Percentiles rank a stretch among this genome's conserved stretches.
Conservation (phyloP, 2,797 vertebrate genomes). For the Dermochelys coriacea region DNA sequence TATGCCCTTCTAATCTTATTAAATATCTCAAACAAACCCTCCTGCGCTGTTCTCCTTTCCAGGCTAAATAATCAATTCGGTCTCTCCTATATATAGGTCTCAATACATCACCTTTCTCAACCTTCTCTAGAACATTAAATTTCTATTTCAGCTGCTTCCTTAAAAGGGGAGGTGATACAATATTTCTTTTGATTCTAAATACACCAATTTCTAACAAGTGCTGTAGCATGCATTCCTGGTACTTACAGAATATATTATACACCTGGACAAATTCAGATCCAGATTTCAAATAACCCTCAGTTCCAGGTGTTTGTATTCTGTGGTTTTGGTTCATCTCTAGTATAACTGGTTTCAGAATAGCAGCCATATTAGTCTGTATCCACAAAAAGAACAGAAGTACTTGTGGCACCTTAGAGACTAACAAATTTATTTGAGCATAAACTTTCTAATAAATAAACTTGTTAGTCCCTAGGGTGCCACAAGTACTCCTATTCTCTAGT, state of each 20-base stretch:
- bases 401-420: no score
- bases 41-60: background rate
- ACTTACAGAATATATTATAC: background rate
- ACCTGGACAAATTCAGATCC: background rate
- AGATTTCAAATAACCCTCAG: background rate
- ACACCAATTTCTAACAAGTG: background rate
- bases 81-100: background rate
- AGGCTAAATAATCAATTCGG: background rate
- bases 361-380: no score
- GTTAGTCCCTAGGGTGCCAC: no score
- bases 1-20: background rate
- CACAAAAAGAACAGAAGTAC: no score
- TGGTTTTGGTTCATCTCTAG: constrained; percentile 15
- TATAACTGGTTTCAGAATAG: background rate
- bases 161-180: background rate
- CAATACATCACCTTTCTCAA: background rate
- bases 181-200: background rate
- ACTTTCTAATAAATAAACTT: no score
- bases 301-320: constrained; percentile 31
- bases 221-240: background rate
- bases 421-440: no score
- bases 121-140: background rate
- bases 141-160: background rate
- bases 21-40: background rate
- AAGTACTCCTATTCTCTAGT: no score